These are phyloP conservation scores for Margarornis squamiger DNA, from an alignment of 2,797 vertebrate genomes.

Conservation along the genomic window DNA sequence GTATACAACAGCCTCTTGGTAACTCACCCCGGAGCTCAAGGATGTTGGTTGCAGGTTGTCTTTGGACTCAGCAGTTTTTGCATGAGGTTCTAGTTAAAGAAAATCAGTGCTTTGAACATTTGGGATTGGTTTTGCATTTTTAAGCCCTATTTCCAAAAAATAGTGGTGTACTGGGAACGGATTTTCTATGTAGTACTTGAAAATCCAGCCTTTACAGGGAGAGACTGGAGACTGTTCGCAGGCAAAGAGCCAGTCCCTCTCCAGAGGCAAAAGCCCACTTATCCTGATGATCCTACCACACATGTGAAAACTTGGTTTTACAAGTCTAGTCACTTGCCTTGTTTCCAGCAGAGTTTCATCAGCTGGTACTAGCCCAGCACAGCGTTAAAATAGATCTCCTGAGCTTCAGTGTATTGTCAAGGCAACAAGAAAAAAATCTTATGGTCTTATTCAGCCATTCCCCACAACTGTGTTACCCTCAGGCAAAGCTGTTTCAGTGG, in stretches of 20 bases:
- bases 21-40: background rate
- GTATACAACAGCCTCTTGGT: background rate
- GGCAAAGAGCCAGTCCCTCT: background rate
- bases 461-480: background rate
- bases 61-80: background rate
- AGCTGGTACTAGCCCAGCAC: background rate
- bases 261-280: background rate
- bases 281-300: background rate
- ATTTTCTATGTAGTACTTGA: background rate
- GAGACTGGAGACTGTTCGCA: background rate
- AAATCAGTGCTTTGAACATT: background rate
- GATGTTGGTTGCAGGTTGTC: background rate
- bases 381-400: background rate
- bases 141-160: background rate
- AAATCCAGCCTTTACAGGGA: background rate
- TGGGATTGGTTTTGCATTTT: background rate
- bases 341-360: background rate
- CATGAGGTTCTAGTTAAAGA: background rate
- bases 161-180: background rate
- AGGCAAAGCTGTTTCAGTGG: background rate
- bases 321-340: accelerated
- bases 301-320: background rate
- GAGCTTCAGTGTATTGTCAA: background rate
- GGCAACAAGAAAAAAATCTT: background rate
- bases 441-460: background rate